Conservation (phyloP, 2,113 vertebrate genomes). For the Mohoua ochrocephala region DNA sequence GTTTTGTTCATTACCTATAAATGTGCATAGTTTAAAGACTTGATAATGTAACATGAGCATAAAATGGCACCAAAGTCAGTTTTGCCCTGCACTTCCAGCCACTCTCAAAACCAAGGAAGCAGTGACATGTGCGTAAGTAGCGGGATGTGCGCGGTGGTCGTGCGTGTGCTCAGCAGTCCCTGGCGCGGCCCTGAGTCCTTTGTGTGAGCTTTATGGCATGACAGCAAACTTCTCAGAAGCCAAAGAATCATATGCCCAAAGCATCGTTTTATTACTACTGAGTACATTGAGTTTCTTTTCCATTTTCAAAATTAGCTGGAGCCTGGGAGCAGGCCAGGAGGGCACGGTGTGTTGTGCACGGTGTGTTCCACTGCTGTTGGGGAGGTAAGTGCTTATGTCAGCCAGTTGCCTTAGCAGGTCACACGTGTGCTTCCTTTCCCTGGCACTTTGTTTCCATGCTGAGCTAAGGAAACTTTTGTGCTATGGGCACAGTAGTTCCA, state of each 20-base stretch:
- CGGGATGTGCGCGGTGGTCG: neutral
- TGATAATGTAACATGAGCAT: neutral
- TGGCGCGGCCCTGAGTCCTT: neutral
- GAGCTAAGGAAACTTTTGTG: neutral
- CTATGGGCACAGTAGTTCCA: neutral
- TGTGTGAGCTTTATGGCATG: neutral
- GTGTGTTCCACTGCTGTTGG: no score
- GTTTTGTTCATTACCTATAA: neutral
- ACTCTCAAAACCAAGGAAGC: neutral
- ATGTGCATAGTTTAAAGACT: slow-evolving; percentile 27
- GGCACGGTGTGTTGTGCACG: neutral
- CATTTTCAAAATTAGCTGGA: neutral
- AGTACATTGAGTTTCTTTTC: neutral
- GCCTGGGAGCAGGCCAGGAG: neutral
- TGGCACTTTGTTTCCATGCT: neutral
- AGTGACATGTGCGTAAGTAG: neutral
- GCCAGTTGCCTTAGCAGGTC: neutral
- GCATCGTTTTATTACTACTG: neutral
- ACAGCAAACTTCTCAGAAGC: neutral
- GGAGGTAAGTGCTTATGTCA: neutral
- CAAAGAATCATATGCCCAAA: neutral
- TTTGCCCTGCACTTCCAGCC: neutral
- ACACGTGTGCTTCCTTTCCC: neutral
- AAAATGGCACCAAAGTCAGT: neutral
- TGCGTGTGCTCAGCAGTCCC: neutral